Evolutionary conservation across 2,797 vertebrate species (phyloP).

Genomic region (Ctenosaura bakeri): DNA sequence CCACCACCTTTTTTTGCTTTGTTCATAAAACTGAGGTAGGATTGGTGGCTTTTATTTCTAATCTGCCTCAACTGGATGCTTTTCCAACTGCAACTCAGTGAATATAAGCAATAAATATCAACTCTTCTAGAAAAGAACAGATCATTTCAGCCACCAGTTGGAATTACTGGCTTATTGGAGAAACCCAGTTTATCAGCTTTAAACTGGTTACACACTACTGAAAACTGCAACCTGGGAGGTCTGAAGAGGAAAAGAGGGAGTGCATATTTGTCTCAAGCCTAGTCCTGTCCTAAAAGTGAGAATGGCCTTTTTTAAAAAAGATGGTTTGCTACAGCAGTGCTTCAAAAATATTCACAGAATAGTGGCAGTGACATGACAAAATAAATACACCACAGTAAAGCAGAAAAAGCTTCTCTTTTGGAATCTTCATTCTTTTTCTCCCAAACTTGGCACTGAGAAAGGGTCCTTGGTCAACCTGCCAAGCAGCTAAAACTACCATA

Average conservation of each 20-base stretch:
- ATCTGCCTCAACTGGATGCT: neutral
- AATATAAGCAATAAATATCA: neutral
- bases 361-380: too few species aligned
- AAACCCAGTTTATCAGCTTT: neutral
- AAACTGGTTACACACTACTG: neutral
- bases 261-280: neutral
- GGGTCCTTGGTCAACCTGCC: too few species aligned
- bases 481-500: too few species aligned
- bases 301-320: neutral
- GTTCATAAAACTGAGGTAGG: neutral
- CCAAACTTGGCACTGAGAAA: too few species aligned
- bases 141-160: neutral
- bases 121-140: neutral
- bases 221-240: neutral
- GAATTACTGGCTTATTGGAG: neutral
- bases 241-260: neutral
- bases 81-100: neutral
- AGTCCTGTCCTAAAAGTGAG: neutral
- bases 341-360: too few species aligned
- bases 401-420: too few species aligned
- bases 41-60: neutral
- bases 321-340: too few species aligned
- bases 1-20: neutral
- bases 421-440: too few species aligned
- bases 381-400: too few species aligned